Percentiles rank a stretch among this genome's conserved stretches.
phyloP scores from a whole-genome alignment of 2,113 vertebrate genomes.

The Centropristis striata region DNA sequence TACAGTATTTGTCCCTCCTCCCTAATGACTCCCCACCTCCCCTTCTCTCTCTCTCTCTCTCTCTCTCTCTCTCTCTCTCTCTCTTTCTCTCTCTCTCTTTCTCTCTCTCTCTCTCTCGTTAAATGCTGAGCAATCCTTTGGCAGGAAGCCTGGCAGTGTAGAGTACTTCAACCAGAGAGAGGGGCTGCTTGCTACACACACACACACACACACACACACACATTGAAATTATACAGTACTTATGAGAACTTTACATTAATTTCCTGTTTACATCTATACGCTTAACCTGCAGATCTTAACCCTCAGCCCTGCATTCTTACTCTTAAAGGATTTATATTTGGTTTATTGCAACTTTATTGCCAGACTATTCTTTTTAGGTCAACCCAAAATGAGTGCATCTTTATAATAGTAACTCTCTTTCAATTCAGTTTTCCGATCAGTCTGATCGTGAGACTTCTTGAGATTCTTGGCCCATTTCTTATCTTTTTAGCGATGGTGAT shows the following conservation, averaged over 20 bases:
- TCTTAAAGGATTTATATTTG: background rate
- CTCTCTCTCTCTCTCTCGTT: slow-evolving; percentile 48
- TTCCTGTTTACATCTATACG: slow-evolving; percentile 1
- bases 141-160: slow-evolving; percentile 66
- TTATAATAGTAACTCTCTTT: too few relatives aligned
- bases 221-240: background rate
- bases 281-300: background rate
- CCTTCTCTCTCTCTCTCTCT: slow-evolving; percentile 13
- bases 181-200: slow-evolving; percentile 44
- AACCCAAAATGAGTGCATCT: background rate
- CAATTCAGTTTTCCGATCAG: background rate
- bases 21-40: slow-evolving; percentile 55
- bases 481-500: too few relatives aligned
- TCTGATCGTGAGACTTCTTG: background rate
- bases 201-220: slow-evolving; percentile 28
- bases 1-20: slow-evolving; percentile 72
- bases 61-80: slow-evolving; percentile 13
- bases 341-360: background rate
- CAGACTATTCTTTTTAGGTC: background rate
- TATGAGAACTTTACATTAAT: background rate
- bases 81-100: background rate
- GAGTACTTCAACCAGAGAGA: slow-evolving; percentile 47
- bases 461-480: background rate
- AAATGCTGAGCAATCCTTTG: slow-evolving; percentile 83
- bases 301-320: background rate